Evolutionary conservation across 2,888 invertebrate genomes (phyloP).

Genomic region (Ormyrus pomaceus): DNA sequence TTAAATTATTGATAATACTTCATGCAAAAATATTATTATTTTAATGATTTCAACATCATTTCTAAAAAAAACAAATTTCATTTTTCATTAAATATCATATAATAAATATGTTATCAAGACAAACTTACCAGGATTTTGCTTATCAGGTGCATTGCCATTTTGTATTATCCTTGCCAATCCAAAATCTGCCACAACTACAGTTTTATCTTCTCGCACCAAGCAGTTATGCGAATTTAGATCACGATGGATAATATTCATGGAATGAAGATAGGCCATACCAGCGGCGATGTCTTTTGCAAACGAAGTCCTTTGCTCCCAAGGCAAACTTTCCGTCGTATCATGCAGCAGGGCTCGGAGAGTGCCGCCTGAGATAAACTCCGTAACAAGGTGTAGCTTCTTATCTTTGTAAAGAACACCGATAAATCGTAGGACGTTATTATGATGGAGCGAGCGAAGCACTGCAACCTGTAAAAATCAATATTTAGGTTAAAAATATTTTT

Average conservation of each 20-base stretch:
- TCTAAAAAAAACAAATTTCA: too few relatives aligned
- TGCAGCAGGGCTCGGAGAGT: conserved; percentile 91
- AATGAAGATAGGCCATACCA: conserved; percentile 96
- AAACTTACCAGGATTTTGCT: conserved; percentile 59
- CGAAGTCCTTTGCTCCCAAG: conserved; percentile 88
- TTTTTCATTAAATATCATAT: too few relatives aligned
- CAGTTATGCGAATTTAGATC: conserved; percentile 98
- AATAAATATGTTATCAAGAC: too few relatives aligned
- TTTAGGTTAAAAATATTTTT: background rate
- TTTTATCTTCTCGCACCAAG: conserved; percentile 91
- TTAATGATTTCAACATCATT: too few relatives aligned
- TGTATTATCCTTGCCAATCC: conserved; percentile 91
- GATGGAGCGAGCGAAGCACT: conserved; percentile 90
- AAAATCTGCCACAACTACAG: conserved; percentile 97
- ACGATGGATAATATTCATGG: conserved; percentile 95
- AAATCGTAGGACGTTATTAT: conserved; percentile 93
- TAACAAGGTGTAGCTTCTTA: conserved; percentile 92
- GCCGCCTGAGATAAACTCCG: conserved; percentile 95
- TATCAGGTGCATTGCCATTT: conserved; percentile 73
- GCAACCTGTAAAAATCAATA: conserved; percentile 81
- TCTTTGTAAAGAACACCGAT: conserved; percentile 96
- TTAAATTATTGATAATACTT: too few relatives aligned
- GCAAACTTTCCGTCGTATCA: conserved; percentile 82
- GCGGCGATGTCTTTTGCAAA: conserved; percentile 95
- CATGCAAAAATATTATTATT: too few relatives aligned